Evolutionary conservation across 2,113 vertebrate genomes (phyloP).

Genomic region (Cygnus atratus): DNA sequence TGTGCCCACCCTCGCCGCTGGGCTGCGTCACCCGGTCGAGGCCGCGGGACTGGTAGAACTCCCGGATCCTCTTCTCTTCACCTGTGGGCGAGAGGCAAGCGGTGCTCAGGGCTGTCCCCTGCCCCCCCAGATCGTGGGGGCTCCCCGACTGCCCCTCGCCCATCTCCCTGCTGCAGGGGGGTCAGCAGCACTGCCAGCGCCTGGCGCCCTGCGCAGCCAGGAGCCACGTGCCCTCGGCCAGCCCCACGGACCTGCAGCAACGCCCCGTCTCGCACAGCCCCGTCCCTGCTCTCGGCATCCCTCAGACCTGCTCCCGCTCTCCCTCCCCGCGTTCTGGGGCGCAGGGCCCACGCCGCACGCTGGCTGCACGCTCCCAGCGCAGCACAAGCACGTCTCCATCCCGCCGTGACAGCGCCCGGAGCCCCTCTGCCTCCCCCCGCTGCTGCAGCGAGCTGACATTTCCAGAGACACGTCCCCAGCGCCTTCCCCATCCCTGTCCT

Average conservation of each 20-base stretch:
- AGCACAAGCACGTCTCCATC: not conserved
- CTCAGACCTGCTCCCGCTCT: not conserved
- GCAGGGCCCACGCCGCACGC: fast-evolving
- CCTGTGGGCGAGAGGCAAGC: conserved; percentile 69
- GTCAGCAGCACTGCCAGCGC: not conserved
- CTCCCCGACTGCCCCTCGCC: not conserved
- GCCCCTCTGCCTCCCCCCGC: fast-evolving
- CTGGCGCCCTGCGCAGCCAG: fast-evolving
- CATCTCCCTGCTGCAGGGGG: fast-evolving
- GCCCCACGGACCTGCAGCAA: fast-evolving
- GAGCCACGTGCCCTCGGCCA: too few species aligned
- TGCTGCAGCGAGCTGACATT: not conserved
- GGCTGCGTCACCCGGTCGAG: conserved; percentile 92
- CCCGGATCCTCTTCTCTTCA: conserved; percentile 94
- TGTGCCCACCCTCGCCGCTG: conserved; percentile 81
- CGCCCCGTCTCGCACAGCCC: fast-evolving
- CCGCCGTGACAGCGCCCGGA: not conserved
- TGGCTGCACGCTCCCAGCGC: not conserved
- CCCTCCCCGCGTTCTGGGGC: fast-evolving
- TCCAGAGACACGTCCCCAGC: not conserved
- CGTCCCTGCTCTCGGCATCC: not conserved
- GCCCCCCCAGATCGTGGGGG: fast-evolving
- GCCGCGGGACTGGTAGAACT: conserved; percentile 95
- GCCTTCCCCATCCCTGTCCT: not conserved
- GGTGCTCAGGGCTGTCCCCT: not conserved